Base-by-base conservation (phyloP, 2,113 vertebrate genomes). In the Caracal caracal region DNA sequence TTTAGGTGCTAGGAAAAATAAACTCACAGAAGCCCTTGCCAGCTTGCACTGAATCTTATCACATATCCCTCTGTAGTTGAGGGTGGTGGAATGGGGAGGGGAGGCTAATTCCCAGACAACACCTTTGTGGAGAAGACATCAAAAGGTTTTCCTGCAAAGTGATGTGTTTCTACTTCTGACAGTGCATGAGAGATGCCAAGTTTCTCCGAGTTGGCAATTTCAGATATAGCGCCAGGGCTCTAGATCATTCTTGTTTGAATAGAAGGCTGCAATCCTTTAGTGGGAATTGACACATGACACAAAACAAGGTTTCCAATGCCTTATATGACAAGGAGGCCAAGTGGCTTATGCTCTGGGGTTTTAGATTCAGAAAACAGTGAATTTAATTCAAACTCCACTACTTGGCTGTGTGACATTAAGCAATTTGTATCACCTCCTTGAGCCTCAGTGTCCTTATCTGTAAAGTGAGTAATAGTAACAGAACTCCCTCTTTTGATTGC, bases 111-210 rank as follows among this genome's bases (percentile, higher is more conserved):
- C 80, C 88, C 65, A 68, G 61, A 61, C 5, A 95, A 76, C 19
- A 71, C 43, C 26, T 90, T 86, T 88, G 56, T 65, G 17, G 47
- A 37, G 61, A 56, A 90, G 24, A 73, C n/a, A 78, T 35, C 10
- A 17, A 88, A 93, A 59, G 11, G 13, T 82, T 97, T 91, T 89
- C n/a, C 90, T 93, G 22, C 37, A 78, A 76, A 61, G 28, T 71
- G 19, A 65, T 80, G 47, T 35, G 49, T 61, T 94, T 95, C 43
- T 70, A 33, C 88, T 90, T 88, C 53, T 30, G 10, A 85, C 11
- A 78, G 51, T 2, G 0, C 22, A 16, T 89, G 28, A 53, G 20
- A 30, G 24, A 92, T 61, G 30, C 40, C 63, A 90, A 35, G 6
- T 90, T 87, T 73, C 71, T 89, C 17, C 11, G 66, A 91, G 11